phyloP scores from a whole-genome alignment of 37 sponge, comb jelly and placozoan genomes.

The Oopsacas minuta region DNA sequence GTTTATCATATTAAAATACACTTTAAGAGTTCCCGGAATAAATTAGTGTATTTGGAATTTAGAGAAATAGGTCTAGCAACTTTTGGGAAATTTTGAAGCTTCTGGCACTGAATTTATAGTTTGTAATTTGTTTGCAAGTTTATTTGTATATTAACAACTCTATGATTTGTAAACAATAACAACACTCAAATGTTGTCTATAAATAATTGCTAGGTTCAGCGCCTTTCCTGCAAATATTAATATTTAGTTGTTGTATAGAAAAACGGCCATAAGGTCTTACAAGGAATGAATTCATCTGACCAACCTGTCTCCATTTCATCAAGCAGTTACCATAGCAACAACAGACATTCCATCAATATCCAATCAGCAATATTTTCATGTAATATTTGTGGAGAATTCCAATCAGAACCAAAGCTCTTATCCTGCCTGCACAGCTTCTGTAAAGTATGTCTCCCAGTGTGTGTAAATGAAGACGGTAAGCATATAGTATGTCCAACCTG shows the following conservation, averaged over 20 bases:
- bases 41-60: not conserved
- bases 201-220: too few species aligned
- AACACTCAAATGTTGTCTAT: too few species aligned
- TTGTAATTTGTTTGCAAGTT: not conserved
- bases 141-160: not conserved
- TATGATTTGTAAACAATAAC: not conserved
- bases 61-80: not conserved
- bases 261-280: not conserved
- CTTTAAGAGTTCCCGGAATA: not conserved
- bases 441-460: not conserved
- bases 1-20: not conserved
- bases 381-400: not conserved
- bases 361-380: not conserved
- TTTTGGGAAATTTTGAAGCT: not conserved
- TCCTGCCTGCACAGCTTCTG: slow-evolving; percentile 15
- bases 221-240: not conserved
- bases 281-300: not conserved
- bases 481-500: not conserved
- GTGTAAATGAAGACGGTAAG: not conserved
- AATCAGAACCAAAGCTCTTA: not conserved
- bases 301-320: not conserved
- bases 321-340: not conserved
- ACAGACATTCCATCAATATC: not conserved
- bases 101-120: not conserved
- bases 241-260: not conserved